phyloP scores from a whole-genome alignment of 2,113 vertebrate species.

The Calypte anna region DNA sequence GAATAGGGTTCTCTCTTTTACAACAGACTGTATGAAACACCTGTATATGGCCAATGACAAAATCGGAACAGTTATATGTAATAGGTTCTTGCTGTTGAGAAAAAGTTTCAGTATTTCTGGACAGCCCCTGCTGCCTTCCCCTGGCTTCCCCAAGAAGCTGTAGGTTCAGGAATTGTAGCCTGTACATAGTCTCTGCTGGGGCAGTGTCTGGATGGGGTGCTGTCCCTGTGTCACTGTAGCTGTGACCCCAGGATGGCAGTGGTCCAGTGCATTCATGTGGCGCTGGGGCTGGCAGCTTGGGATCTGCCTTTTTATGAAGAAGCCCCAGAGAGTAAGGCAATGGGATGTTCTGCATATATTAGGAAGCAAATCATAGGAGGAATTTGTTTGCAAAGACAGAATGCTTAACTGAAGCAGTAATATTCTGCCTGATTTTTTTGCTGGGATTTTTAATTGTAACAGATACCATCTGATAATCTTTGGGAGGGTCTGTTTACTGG shows the following conservation, averaged over 20 bases:
- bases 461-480: neutral
- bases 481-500: neutral
- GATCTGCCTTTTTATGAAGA: neutral
- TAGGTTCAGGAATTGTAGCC: neutral
- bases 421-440: neutral
- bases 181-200: fast-evolving
- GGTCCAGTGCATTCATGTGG: neutral
- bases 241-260: neutral
- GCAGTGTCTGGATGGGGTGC: fast-evolving
- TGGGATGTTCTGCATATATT: neutral
- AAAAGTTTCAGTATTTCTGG: neutral
- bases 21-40: neutral
- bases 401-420: neutral
- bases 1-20: neutral
- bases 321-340: neutral
- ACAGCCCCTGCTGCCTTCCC: fast-evolving
- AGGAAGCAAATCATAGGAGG: neutral
- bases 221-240: neutral
- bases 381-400: neutral
- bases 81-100: neutral
- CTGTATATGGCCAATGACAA: neutral
- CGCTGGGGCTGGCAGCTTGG: neutral
- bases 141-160: neutral
- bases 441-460: neutral
- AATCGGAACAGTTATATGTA: fast-evolving